Evolutionary conservation across 2,113 vertebrate genomes (phyloP), one percentile per base, ranked within the genome.

Genomic region (Catagonus wagneri): DNA sequence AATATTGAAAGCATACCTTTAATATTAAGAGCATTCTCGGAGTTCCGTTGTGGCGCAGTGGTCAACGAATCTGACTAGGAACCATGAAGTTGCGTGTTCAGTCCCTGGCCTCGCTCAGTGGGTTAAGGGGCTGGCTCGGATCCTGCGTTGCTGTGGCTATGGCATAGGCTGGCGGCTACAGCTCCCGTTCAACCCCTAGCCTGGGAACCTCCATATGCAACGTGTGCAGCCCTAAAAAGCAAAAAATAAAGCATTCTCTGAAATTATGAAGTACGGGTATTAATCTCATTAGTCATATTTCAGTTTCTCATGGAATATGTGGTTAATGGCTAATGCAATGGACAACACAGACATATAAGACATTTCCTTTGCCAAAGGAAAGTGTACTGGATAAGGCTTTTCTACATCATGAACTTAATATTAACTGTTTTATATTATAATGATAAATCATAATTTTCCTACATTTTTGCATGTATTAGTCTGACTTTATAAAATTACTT

Each of bases 331-430:
- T n/a, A 52, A 27, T 11, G 60, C 12, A 68, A 20, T 44, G 25
- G 17, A 68, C 25, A 68, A 6, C 16, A 36, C 17, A 75, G 13
- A 7, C 34, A 25, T 25, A 25, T 4, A 66, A 7, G 7, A 36
- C 23, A 52, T 3, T 25, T 7, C 3, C 2, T 3, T 69, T 50
- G 22, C 5, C 19, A 14, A 0, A 50, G 9, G 20, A 32, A 10
- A 50, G 27, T 17, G 12, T 61, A 27, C 7, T 61, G 36, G 17
- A 34, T 16, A 36, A 5, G 17, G 1, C 2, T 78, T 56, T n/a
- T 3, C 54, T 50, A 39, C 39, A 25, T 52, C 39, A 66, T 66
- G 16, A 85, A 39, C 14, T 44, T 58, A 50, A 15, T 0, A 23
- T 66, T 66, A 60, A 19, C 14, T 58, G 50, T 56, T 32, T 74